Evolutionary conservation across 2,888 invertebrate species (phyloP).

Genomic region (Eupithecia inturbata): DNA sequence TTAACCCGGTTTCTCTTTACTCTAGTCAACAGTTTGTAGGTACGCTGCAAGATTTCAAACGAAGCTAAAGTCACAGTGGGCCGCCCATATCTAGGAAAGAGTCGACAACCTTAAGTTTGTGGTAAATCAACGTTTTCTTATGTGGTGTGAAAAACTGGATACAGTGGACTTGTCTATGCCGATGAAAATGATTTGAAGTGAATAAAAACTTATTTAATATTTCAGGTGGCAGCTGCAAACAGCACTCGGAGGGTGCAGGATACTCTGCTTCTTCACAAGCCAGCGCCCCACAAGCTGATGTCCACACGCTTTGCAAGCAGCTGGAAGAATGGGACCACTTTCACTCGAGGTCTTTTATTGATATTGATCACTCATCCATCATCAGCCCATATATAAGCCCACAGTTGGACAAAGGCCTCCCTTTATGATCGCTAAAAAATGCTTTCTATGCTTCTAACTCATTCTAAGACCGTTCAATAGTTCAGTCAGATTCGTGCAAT

Average conservation of each 20-base stretch:
- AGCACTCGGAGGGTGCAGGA: not conserved
- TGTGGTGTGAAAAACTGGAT: not conserved
- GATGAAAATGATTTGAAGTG: not conserved
- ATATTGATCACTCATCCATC: not conserved
- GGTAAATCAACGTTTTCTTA: not conserved
- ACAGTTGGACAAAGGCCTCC: not conserved
- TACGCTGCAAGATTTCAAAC: not conserved
- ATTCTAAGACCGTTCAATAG: too few species aligned
- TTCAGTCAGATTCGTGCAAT: not conserved
- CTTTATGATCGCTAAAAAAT: not conserved
- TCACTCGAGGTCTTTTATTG: not conserved
- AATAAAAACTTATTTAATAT: not conserved
- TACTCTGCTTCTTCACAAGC: not conserved
- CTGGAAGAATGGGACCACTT: not conserved
- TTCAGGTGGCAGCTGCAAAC: not conserved
- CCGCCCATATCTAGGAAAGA: not conserved
- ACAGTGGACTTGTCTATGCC: not conserved
- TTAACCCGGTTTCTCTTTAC: not conserved
- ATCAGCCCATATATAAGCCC: not conserved
- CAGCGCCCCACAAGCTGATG: not conserved
- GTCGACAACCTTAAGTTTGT: not conserved
- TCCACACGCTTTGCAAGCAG: not conserved
- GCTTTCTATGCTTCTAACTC: too few species aligned
- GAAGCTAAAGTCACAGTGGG: not conserved
- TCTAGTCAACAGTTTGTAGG: not conserved